Evolutionary conservation across 2,888 invertebrate genomes (phyloP).

Genomic region (Rugalucina vietnamica): DNA sequence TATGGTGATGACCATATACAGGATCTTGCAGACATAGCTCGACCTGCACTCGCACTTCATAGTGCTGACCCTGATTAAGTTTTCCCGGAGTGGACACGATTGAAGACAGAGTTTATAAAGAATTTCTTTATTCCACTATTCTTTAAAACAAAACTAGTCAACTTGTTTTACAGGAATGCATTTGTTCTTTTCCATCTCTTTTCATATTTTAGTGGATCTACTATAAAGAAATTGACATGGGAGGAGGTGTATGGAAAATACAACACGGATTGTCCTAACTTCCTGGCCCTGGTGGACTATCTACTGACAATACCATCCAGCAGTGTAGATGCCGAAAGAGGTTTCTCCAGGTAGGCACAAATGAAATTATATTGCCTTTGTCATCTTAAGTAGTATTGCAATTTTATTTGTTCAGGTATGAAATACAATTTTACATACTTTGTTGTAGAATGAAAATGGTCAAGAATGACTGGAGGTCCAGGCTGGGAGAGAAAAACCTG

Average conservation of each 20-base stretch:
- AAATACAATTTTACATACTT: background rate
- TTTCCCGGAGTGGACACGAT: too few species aligned
- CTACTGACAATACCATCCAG: background rate
- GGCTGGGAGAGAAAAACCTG: conserved; percentile 2
- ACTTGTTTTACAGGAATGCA: background rate
- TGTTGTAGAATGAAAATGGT: conserved; percentile 23
- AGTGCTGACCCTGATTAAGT: too few species aligned
- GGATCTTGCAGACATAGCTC: too few species aligned
- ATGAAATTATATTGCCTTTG: too few species aligned
- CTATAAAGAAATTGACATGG: background rate
- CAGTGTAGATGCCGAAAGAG: too few species aligned
- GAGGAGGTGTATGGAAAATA: background rate
- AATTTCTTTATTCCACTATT: too few species aligned
- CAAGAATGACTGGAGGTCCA: conserved; percentile 29
- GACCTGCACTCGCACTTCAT: too few species aligned
- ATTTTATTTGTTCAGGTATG: background rate
- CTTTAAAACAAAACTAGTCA: background rate
- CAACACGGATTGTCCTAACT: background rate
- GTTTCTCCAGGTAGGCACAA: too few species aligned
- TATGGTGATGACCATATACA: too few species aligned
- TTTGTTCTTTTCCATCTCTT: background rate
- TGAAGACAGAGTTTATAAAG: too few species aligned
- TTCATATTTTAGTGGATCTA: background rate
- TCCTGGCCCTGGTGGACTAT: background rate
- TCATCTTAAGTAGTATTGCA: too few species aligned